Evolutionary conservation across 2,113 vertebrate species (phyloP).

Genomic region (Pelecanoides urinatrix): DNA sequence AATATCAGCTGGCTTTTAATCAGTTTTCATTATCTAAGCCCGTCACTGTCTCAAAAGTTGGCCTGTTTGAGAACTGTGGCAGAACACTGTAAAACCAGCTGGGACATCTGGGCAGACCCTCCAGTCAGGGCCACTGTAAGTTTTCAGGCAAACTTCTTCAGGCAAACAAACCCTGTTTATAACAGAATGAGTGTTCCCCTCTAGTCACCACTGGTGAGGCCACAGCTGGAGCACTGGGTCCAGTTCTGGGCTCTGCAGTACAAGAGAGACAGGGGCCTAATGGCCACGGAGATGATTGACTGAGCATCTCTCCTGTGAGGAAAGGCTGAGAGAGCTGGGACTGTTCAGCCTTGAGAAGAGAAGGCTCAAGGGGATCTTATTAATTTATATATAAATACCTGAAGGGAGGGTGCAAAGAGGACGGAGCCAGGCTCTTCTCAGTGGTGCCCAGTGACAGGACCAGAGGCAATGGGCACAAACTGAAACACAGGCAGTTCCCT

Average conservation of each 20-base stretch:
- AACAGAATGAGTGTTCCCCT: neutral
- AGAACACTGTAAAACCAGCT: neutral
- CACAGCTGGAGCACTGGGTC: neutral
- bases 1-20: neutral
- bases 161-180: neutral
- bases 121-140: neutral
- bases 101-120: neutral
- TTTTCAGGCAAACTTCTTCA: neutral
- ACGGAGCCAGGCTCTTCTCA: neutral
- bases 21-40: neutral
- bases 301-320: neutral
- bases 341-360: neutral
- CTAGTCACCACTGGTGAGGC: neutral
- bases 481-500: neutral
- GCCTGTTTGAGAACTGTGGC: neutral
- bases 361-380: neutral
- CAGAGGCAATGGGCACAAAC: neutral
- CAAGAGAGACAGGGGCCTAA: neutral
- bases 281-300: neutral
- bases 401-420: neutral
- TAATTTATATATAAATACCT: neutral
- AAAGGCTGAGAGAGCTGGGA: neutral
- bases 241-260: neutral
- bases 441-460: neutral
- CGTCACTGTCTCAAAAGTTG: neutral